Conservation (phyloP, 2,113 vertebrate genomes). For the Catharus minimus region DNA sequence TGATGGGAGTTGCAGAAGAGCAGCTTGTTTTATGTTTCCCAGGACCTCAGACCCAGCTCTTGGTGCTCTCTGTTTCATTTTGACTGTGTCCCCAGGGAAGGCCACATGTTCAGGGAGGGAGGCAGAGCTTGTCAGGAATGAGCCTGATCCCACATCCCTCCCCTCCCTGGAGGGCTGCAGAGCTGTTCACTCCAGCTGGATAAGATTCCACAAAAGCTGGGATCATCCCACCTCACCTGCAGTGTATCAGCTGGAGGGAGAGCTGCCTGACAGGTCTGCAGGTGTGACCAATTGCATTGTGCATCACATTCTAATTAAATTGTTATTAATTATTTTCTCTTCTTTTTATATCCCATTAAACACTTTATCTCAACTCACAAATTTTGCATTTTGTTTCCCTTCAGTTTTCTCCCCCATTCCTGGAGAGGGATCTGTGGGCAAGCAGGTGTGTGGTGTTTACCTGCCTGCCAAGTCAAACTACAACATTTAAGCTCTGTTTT, state of each 20-base stretch:
- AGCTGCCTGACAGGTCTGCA: not conserved
- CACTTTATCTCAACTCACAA: not conserved
- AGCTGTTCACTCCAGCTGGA: not conserved
- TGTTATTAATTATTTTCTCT: not conserved
- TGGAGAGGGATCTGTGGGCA: not conserved
- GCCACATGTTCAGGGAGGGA: not conserved
- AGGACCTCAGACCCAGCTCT: not conserved
- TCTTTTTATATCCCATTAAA: not conserved
- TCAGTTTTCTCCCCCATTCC: not conserved
- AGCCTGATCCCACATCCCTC: not conserved
- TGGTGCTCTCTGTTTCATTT: not conserved
- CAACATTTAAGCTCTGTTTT: not conserved
- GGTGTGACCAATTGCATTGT: not conserved
- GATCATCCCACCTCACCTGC: not conserved
- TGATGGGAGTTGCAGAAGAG: not conserved
- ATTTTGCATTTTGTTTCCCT: not conserved
- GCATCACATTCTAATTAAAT: not conserved
- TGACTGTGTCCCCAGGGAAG: not conserved
- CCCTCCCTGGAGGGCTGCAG: not conserved
- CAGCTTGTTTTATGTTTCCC: not conserved
- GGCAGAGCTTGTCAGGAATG: not conserved
- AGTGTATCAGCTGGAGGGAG: not conserved
- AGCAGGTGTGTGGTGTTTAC: not conserved
- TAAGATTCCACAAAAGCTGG: not conserved
- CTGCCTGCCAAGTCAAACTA: not conserved